phyloP scores from a whole-genome alignment of 2,797 vertebrate species.

The Myripristis murdjan region DNA sequence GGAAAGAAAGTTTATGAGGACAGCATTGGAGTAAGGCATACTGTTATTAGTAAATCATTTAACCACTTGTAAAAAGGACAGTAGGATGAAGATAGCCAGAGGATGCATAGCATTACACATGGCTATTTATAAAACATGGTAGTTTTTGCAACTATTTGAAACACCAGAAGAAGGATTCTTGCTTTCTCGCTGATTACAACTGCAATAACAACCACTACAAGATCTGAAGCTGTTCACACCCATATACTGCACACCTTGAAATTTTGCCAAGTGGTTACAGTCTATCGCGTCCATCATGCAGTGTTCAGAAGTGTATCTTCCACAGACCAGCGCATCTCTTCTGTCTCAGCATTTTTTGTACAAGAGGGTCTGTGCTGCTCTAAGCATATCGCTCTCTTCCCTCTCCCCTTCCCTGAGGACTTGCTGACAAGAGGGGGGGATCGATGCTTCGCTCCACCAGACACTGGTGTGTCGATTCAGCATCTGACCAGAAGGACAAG shows the following conservation, averaged over 20 bases:
- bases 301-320: constrained; percentile 73
- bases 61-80: background rate
- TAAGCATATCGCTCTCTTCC: constrained; percentile 74
- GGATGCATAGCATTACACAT: background rate
- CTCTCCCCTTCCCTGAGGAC: constrained; percentile 55
- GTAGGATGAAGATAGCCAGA: background rate
- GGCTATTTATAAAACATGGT: background rate
- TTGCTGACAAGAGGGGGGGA: constrained; percentile 66
- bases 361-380: constrained; percentile 74
- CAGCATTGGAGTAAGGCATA: constrained; percentile 16
- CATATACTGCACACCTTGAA: constrained; percentile 60
- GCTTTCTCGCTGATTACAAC: constrained; percentile 20
- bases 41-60: background rate
- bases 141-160: constrained; percentile 20
- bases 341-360: constrained; percentile 83
- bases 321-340: constrained; percentile 80
- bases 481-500: constrained; percentile 71
- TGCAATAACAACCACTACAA: constrained; percentile 26
- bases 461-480: constrained; percentile 84
- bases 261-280: constrained; percentile 66
- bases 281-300: constrained; percentile 58
- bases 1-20: constrained; percentile 17
- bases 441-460: constrained; percentile 78
- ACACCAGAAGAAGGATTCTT: constrained; percentile 27
- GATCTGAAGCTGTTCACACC: constrained; percentile 36